Percentiles rank a stretch among this genome's conserved stretches.
Conservation (phyloP, 2,797 vertebrate species). For the Lagorchestes hirsutus region DNA sequence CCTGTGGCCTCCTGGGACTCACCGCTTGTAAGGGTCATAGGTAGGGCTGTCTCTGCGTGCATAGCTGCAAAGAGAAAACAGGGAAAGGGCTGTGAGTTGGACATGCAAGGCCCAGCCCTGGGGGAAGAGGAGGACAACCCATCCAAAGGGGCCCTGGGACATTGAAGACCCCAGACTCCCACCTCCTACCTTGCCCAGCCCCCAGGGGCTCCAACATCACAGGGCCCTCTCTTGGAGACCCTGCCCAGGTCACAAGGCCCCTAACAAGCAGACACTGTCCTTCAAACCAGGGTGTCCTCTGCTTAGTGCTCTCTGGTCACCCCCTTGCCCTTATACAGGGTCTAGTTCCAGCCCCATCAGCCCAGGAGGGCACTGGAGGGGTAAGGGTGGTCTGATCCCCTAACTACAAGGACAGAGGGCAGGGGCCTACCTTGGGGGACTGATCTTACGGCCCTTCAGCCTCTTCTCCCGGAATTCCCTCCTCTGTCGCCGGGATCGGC, state of each 20-base stretch:
- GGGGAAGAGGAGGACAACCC: too few relatives aligned
- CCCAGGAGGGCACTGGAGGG: background rate
- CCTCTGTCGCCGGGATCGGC: slow-evolving; percentile 95
- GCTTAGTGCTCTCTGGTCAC: accelerated
- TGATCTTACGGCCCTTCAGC: slow-evolving; percentile 96
- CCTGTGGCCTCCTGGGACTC: slow-evolving; percentile 64
- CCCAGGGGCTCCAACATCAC: background rate
- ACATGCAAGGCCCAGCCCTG: too few relatives aligned
- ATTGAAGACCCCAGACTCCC: background rate
- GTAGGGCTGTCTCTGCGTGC: slow-evolving; percentile 98
- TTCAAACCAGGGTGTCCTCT: background rate
- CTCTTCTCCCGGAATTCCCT: slow-evolving; percentile 98
- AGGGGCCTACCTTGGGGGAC: slow-evolving; percentile 93
- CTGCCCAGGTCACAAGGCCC: background rate
- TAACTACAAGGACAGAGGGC: background rate
- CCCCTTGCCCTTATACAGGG: background rate
- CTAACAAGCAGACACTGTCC: background rate
- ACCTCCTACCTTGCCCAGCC: background rate
- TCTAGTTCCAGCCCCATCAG: background rate
- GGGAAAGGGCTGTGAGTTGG: background rate
- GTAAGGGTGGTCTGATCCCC: too few relatives aligned
- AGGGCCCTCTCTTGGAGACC: background rate
- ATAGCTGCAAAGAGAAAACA: slow-evolving; percentile 86
- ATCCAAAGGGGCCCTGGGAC: background rate
- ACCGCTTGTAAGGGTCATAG: slow-evolving; percentile 97